These are phyloP conservation scores for Ispidina picta DNA, from an alignment of 2,797 vertebrate species.

Conservation along the genomic window DNA sequence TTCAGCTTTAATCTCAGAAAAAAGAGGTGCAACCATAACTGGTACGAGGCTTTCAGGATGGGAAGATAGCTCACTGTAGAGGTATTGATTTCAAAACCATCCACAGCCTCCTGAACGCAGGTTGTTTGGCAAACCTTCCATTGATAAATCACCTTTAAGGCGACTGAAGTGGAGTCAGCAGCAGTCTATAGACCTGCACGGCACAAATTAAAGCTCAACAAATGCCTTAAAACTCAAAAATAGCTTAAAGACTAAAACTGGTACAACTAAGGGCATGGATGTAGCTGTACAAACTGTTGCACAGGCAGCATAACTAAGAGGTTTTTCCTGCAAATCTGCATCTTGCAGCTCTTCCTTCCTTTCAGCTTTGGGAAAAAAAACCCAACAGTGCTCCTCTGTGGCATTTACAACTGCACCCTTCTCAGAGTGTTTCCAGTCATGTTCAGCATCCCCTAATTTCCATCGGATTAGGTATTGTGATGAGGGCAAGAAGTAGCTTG, in stretches of 20 bases:
- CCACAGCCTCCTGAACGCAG: background rate
- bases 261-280: background rate
- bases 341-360: background rate
- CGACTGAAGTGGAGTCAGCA: background rate
- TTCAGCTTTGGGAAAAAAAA: background rate
- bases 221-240: background rate
- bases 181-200: background rate
- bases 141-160: background rate
- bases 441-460: background rate
- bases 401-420: background rate
- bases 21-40: background rate
- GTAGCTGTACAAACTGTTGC: fast-evolving
- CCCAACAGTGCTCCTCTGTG: background rate
- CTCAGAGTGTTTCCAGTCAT: background rate
- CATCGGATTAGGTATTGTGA: fast-evolving
- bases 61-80: background rate
- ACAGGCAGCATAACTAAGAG: background rate
- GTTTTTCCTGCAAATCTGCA: background rate
- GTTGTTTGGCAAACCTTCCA: background rate
- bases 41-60: background rate
- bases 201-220: background rate
- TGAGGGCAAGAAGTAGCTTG: background rate
- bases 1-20: background rate
- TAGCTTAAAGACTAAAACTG: background rate
- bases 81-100: background rate